Conservation (phyloP, 1,140 invertebrate species). For the Atopsyche davidsoni region DNA sequence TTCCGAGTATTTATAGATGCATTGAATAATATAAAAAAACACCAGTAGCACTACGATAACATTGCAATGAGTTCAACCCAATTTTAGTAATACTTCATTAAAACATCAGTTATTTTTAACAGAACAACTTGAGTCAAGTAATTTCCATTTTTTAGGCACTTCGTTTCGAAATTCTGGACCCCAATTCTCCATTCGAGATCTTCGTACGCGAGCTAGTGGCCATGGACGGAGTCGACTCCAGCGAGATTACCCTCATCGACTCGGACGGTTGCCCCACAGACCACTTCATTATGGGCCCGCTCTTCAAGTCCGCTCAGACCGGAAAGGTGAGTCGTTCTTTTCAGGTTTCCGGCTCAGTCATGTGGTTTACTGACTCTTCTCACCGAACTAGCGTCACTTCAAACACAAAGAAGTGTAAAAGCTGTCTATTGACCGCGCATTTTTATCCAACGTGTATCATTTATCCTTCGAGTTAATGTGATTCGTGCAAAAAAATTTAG, state of each 20-base stretch:
- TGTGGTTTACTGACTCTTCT: too few species aligned
- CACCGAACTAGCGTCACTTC: too few species aligned
- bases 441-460: neutral
- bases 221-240: conserved; percentile 88
- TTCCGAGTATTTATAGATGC: too few species aligned
- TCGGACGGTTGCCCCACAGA: conserved; percentile 89
- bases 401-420: neutral
- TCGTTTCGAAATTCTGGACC: conserved; percentile 86
- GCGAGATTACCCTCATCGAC: conserved; percentile 87
- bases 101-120: neutral
- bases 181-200: conserved; percentile 88
- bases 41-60: too few species aligned
- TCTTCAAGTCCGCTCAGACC: conserved; percentile 70
- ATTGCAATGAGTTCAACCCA: too few species aligned
- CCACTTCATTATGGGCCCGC: conserved; percentile 86
- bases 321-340: conserved; percentile 59
- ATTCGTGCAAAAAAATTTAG: neutral
- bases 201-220: conserved; percentile 90
- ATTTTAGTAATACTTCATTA: neutral
- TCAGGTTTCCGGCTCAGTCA: neutral
- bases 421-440: neutral
- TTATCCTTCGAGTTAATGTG: neutral
- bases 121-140: neutral
- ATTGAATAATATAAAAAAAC: too few species aligned
- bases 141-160: conserved; percentile 52